Conservation (phyloP, 2,888 invertebrate genomes). For the Lasioglossum leucozonium region DNA sequence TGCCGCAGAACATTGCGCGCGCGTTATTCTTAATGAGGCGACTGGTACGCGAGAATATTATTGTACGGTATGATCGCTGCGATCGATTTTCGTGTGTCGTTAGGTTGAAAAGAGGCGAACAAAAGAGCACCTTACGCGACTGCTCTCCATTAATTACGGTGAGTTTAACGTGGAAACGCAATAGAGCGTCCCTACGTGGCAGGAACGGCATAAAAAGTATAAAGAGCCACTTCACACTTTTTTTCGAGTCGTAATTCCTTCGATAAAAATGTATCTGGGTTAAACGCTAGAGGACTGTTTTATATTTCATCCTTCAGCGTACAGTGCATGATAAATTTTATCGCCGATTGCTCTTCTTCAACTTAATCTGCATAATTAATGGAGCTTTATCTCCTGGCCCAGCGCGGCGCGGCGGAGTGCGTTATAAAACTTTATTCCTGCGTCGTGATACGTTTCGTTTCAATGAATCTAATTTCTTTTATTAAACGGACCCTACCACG, state of each 20-base stretch:
- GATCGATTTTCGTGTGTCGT: slow-evolving; percentile 16
- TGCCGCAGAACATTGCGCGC: neutral
- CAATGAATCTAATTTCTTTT: slow-evolving; percentile 1
- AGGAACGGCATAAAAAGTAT: slow-evolving; percentile 39
- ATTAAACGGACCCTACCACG: neutral
- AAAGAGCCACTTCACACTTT: slow-evolving; percentile 44
- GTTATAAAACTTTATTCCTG: slow-evolving; percentile 7
- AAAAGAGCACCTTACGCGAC: slow-evolving; percentile 17
- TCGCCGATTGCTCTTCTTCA: slow-evolving; percentile 43
- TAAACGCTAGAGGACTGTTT: slow-evolving; percentile 46
- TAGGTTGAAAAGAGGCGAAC: neutral
- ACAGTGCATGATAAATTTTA: slow-evolving; percentile 43
- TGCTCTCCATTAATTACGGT: slow-evolving; percentile 47
- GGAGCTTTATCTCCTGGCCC: slow-evolving; percentile 27
- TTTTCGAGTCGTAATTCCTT: slow-evolving; percentile 45
- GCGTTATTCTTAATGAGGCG: neutral
- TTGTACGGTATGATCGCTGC: neutral
- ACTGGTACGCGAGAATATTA: neutral
- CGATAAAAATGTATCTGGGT: slow-evolving; percentile 59
- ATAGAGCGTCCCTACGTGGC: slow-evolving; percentile 30
- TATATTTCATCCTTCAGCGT: slow-evolving; percentile 43
- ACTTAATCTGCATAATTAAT: slow-evolving; percentile 56
- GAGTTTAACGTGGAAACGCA: slow-evolving; percentile 46
- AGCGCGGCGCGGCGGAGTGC: neutral
- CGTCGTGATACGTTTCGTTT: slow-evolving; percentile 13